These are phyloP conservation scores for Ormyrus pomaceus DNA, from an alignment of 2,888 invertebrate species.

Conservation along the genomic window DNA sequence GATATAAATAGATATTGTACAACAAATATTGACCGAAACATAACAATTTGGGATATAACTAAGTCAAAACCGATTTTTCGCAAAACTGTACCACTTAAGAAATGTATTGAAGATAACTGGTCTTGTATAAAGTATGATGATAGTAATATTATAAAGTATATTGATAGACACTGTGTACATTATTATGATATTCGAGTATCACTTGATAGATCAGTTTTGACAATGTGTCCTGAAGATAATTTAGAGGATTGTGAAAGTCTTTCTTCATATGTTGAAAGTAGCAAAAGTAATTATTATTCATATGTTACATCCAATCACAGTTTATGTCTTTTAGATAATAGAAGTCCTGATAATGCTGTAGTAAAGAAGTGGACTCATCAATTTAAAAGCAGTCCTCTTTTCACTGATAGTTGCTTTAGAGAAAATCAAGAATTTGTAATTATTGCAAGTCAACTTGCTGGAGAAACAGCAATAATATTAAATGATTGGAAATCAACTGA, in stretches of 20 bases:
- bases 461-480: constrained; percentile 67
- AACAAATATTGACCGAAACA: constrained; percentile 60
- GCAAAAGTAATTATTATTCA: constrained; percentile 63
- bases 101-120: constrained; percentile 66
- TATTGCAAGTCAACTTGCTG: constrained; percentile 67
- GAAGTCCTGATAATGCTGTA: constrained; percentile 65
- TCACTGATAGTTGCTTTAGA: constrained; percentile 72
- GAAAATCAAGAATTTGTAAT: constrained; percentile 66
- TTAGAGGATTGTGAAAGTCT: constrained; percentile 69
- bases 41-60: constrained; percentile 66
- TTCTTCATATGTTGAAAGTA: constrained; percentile 64
- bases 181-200: constrained; percentile 62
- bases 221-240: constrained; percentile 66
- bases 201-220: constrained; percentile 63
- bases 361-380: constrained; percentile 79
- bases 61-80: constrained; percentile 34
- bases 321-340: constrained; percentile 68
- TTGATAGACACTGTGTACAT: constrained; percentile 70
- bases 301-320: constrained; percentile 70
- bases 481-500: constrained; percentile 67
- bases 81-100: constrained; percentile 56
- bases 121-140: constrained; percentile 66
- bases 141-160: constrained; percentile 64
- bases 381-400: constrained; percentile 77
- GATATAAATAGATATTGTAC: constrained; percentile 66